Evolutionary conservation across 35 echinoderm and acorn worm species (phyloP).

Genomic region (Ptychodera flava): DNA sequence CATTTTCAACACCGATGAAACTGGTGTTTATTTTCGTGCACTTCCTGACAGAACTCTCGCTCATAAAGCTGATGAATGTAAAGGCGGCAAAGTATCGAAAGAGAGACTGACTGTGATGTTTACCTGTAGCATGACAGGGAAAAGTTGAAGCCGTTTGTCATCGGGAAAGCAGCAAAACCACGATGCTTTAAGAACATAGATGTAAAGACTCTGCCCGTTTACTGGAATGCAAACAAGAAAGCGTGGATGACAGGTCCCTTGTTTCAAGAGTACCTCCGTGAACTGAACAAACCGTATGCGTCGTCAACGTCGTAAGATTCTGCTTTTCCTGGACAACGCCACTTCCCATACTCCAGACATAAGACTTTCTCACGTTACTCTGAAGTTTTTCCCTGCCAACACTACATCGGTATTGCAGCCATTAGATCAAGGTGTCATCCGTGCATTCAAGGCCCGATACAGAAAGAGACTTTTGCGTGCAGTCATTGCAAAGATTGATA

Average conservation of each 20-base stretch:
- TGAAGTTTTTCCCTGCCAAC: slow-evolving; percentile 43
- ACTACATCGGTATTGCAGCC: slow-evolving; percentile 41
- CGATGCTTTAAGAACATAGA: too few relatives aligned
- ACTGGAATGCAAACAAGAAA: too few relatives aligned
- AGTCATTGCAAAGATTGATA: slow-evolving; percentile 3
- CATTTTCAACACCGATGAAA: too few relatives aligned
- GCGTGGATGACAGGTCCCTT: slow-evolving; percentile 4
- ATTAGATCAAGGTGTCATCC: slow-evolving; percentile 21
- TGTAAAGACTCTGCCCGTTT: too few relatives aligned
- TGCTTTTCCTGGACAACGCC: slow-evolving; percentile 3
- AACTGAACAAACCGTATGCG: not conserved
- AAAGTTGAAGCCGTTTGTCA: too few relatives aligned
- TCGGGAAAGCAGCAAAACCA: too few relatives aligned
- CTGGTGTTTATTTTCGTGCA: not conserved
- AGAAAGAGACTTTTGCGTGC: not conserved
- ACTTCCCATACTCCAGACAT: not conserved
- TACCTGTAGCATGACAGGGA: not conserved
- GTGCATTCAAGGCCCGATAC: not conserved
- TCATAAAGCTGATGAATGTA: not conserved
- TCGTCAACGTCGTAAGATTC: not conserved
- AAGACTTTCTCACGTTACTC: not conserved
- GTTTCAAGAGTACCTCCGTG: not conserved
- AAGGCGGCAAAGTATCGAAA: not conserved
- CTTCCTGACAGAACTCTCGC: slow-evolving; percentile 6
- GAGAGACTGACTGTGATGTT: slow-evolving; percentile 5